A percentile compares a stretch with the other conserved stretches of the same genome.
Evolutionary conservation across 2,113 vertebrate genomes (phyloP).

Genomic region (Callocephalon fimbriatum): DNA sequence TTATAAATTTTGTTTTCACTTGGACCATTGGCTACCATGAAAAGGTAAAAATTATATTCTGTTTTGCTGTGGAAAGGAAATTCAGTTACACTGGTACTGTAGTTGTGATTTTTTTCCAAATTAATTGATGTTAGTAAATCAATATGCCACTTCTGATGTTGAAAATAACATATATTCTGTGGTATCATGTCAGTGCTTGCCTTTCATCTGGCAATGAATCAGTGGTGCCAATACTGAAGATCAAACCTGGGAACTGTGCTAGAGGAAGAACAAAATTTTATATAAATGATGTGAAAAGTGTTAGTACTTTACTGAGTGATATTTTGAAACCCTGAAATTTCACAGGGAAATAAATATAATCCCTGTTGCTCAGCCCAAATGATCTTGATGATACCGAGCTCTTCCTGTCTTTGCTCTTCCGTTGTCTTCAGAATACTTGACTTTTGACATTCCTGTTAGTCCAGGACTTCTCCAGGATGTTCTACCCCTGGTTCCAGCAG

Average conservation of each 20-base stretch:
- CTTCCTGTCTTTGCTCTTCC: not conserved
- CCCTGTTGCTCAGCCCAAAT: not conserved
- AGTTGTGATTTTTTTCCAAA: not conserved
- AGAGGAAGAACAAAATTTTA: not conserved
- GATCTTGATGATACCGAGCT: not conserved
- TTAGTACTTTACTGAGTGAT: not conserved
- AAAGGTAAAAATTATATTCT: not conserved
- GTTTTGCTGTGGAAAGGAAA: not conserved
- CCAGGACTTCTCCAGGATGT: not conserved
- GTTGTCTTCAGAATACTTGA: not conserved
- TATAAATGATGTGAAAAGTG: not conserved
- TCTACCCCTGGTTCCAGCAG: rapidly evolving
- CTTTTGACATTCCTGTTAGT: not conserved
- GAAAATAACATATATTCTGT: not conserved
- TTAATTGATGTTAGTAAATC: not conserved
- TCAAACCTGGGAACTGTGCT: not conserved
- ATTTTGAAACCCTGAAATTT: not conserved
- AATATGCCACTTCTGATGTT: not conserved
- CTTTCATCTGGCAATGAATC: not conserved
- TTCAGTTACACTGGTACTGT: not conserved
- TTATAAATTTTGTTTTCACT: not conserved
- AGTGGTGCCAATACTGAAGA: not conserved
- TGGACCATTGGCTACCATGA: not conserved
- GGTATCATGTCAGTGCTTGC: not conserved
- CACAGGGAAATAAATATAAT: not conserved